phyloP scores from a whole-genome alignment of 2,797 vertebrate genomes.

The Naso thynnoides region DNA sequence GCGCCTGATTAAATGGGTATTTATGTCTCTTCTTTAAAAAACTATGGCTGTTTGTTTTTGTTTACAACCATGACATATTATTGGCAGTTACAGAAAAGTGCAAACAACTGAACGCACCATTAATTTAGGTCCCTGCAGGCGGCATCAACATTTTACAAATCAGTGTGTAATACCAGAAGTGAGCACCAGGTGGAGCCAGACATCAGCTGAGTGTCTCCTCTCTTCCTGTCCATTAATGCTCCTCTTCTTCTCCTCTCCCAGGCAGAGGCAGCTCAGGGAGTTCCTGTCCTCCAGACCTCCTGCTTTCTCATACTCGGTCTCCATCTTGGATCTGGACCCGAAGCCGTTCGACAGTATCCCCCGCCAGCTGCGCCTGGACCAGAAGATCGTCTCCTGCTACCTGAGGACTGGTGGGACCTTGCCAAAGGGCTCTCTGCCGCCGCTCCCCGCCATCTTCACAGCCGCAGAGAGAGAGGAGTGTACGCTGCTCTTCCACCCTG shows the following conservation, averaged over 20 bases:
- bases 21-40: no score
- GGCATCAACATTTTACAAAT: not conserved
- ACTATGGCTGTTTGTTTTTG: no score
- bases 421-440: constrained; percentile 80
- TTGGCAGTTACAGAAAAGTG: no score
- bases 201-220: not conserved
- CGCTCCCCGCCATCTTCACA: constrained; percentile 81
- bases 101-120: not conserved
- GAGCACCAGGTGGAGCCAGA: constrained; percentile 32
- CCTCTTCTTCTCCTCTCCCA: constrained; percentile 3
- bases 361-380: constrained; percentile 92
- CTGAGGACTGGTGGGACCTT: constrained; percentile 83
- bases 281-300: constrained; percentile 69
- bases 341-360: constrained; percentile 95
- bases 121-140: not conserved
- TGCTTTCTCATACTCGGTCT: constrained; percentile 90
- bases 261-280: constrained; percentile 62
- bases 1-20: no score
- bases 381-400: constrained; percentile 94
- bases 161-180: not conserved
- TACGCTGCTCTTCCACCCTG: constrained; percentile 92
- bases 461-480: constrained; percentile 91
- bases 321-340: constrained; percentile 95
- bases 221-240: not conserved
- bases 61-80: no score